Conservation (phyloP, 2,113 vertebrate species). For the Procavia capensis region DNA sequence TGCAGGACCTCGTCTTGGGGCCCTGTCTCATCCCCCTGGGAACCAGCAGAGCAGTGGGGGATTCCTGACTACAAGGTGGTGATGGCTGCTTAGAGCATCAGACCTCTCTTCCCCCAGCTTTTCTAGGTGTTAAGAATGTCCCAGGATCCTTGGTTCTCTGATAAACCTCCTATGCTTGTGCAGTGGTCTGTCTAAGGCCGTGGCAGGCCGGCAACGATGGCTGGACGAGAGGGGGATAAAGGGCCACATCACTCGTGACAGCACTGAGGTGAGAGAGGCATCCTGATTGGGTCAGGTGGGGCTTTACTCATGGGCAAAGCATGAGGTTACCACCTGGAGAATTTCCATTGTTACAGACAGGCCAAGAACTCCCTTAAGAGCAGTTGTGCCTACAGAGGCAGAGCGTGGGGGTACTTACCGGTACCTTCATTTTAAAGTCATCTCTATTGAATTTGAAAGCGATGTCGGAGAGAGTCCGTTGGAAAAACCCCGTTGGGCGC, state of each 20-base stretch:
- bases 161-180: not conserved
- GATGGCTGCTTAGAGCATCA: not conserved
- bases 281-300: accelerated
- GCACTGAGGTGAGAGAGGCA: not conserved
- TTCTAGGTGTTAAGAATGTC: not conserved
- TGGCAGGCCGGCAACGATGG: not conserved
- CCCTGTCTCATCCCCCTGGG: not conserved
- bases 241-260: not conserved
- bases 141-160: not conserved
- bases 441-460: conserved; percentile 96
- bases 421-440: conserved; percentile 99
- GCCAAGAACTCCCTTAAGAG: not conserved
- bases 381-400: accelerated
- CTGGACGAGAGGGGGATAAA: not conserved
- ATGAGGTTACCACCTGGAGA: not conserved
- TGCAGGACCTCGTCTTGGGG: too few relatives aligned
- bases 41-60: not conserved
- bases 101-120: not conserved
- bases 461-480: conserved; percentile 94
- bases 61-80: not conserved
- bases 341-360: accelerated
- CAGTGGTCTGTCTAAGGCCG: not conserved
- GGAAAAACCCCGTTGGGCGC: conserved; percentile 94
- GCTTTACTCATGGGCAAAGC: too few relatives aligned
- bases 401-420: conserved; percentile 87